Evolutionary conservation across 2,113 vertebrate species (phyloP).

Genomic region (Perca fluviatilis): DNA sequence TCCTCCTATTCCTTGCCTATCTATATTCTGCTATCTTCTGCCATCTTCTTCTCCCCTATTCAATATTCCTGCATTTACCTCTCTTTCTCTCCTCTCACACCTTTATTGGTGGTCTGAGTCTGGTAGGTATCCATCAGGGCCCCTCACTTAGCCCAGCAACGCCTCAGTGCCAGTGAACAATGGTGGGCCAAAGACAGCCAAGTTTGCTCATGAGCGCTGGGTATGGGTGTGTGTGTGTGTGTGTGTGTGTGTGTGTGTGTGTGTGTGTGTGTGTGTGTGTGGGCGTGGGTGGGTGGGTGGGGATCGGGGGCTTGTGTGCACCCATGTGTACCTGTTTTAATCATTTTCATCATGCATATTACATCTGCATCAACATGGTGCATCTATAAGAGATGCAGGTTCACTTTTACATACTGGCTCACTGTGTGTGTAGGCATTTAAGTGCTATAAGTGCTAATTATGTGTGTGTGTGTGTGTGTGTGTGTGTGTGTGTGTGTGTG

Average conservation of each 20-base stretch:
- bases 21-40: constrained; percentile 59
- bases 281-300: constrained; percentile 41
- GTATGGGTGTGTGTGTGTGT: constrained; percentile 27
- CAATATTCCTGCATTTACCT: constrained; percentile 58
- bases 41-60: constrained; percentile 72
- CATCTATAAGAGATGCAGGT: constrained; percentile 66
- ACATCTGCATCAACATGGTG: constrained; percentile 72
- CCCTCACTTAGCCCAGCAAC: constrained; percentile 80
- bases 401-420: constrained; percentile 42
- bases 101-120: constrained; percentile 79
- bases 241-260: constrained; percentile 25
- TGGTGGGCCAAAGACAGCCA: constrained; percentile 65
- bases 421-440: constrained; percentile 27
- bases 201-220: constrained; percentile 66
- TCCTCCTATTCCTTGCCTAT: constrained; percentile 30
- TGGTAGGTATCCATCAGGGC: constrained; percentile 80
- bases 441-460: constrained; percentile 33
- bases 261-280: constrained; percentile 20
- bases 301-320: constrained; percentile 37
- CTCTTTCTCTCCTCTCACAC: constrained; percentile 56
- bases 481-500: constrained; percentile 32
- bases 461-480: constrained; percentile 19
- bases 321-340: constrained; percentile 59
- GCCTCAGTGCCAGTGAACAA: constrained; percentile 78
- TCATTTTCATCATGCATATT: constrained; percentile 76